Conservation (phyloP, 2,888 invertebrate genomes). For the Rhodophaea formosa region DNA sequence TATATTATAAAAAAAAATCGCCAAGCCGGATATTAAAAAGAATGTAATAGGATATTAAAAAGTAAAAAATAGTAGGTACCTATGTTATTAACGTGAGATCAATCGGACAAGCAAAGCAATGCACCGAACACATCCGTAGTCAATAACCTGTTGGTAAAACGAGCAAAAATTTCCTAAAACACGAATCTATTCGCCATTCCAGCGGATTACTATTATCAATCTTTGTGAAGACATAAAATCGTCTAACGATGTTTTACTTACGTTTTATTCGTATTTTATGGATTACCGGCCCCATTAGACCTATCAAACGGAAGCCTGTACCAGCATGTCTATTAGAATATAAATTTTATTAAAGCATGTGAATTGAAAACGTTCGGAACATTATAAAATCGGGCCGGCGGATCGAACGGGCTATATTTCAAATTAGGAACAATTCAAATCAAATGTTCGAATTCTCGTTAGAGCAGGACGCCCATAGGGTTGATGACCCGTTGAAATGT, state of each 20-base stretch:
- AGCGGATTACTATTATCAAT: constrained; percentile 48
- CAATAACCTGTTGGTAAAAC: constrained; percentile 31
- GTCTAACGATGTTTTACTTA: constrained; percentile 56
- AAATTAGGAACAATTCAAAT: constrained; percentile 81
- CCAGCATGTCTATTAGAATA: constrained; percentile 52
- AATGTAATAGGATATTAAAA: constrained; percentile 23
- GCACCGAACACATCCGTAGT: constrained; percentile 27
- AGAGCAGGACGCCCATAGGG: constrained; percentile 78
- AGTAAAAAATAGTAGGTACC: not conserved
- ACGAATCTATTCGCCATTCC: constrained; percentile 25
- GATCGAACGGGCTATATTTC: constrained; percentile 68
- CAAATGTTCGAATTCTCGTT: constrained; percentile 80
- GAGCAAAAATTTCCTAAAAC: constrained; percentile 32
- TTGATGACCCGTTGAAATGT: constrained; percentile 81
- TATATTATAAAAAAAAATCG: constrained; percentile 20
- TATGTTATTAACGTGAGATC: not conserved
- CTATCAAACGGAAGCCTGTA: constrained; percentile 71
- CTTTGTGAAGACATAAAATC: constrained; percentile 58
- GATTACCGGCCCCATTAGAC: constrained; percentile 55
- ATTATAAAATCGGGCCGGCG: constrained; percentile 56
- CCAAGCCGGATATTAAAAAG: constrained; percentile 25
- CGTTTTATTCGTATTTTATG: constrained; percentile 58
- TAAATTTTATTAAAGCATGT: constrained; percentile 66
- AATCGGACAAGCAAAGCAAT: constrained; percentile 7
- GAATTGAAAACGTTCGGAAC: constrained; percentile 45